A percentile compares a stretch with the other conserved stretches of the same genome.
Conservation (phyloP, 2,113 vertebrate genomes). For the Bos taurus region ARS-UCD2.0 NC_037347.1:2740001-2740500, state of each 20-base stretch:
- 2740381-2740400: background rate
- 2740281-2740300: background rate
- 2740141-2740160: background rate
- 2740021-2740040: too few relatives aligned
- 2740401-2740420: background rate
- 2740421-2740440: background rate
- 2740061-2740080: too few relatives aligned
- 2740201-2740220: background rate
- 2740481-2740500: background rate
- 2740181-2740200: background rate
- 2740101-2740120: too few relatives aligned
- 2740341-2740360: background rate
- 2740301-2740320: background rate
- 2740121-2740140: too few relatives aligned
- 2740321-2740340: background rate
- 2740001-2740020: too few relatives aligned
- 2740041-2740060: too few relatives aligned
- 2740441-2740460: background rate
- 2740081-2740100: too few relatives aligned
- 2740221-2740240: background rate
- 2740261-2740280: background rate
- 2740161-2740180: background rate
- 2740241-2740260: background rate
- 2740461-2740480: background rate
- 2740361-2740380: background rate